Conservation (phyloP, 2,113 vertebrate genomes). For the Falco punctatus region DNA sequence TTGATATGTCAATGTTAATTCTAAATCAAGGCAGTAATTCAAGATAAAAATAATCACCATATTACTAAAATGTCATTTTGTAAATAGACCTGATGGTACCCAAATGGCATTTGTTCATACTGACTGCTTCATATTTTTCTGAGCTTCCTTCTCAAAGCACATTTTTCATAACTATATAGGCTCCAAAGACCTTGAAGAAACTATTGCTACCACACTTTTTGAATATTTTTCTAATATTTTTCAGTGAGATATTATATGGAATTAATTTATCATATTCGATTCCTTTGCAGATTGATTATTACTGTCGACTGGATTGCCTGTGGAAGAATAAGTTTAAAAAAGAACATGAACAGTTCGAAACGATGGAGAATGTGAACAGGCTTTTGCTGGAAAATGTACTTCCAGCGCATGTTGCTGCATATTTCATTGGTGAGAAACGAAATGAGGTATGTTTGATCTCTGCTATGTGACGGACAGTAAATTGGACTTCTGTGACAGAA, state of each 20-base stretch:
- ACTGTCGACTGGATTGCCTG: slow-evolving; percentile 90
- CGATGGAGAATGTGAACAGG: slow-evolving; percentile 96
- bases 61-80: background rate
- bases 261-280: background rate
- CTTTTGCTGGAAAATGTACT: slow-evolving; percentile 96
- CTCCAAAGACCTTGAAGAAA: background rate
- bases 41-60: background rate
- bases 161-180: background rate
- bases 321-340: slow-evolving; percentile 96
- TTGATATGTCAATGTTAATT: background rate
- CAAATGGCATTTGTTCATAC: background rate
- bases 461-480: background rate
- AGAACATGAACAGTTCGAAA: slow-evolving; percentile 95
- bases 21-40: background rate
- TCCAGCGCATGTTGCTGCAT: slow-evolving; percentile 91
- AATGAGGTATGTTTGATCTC: slow-evolving; percentile 84
- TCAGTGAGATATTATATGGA: background rate
- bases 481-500: background rate
- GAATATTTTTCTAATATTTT: background rate
- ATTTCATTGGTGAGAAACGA: slow-evolving; percentile 95
- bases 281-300: slow-evolving; percentile 87
- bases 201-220: background rate
- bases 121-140: background rate
- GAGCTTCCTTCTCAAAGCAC: background rate
- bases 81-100: background rate